Evolutionary conservation across 2,113 vertebrate genomes (phyloP).

Genomic region (Lasiurus cinereus): DNA sequence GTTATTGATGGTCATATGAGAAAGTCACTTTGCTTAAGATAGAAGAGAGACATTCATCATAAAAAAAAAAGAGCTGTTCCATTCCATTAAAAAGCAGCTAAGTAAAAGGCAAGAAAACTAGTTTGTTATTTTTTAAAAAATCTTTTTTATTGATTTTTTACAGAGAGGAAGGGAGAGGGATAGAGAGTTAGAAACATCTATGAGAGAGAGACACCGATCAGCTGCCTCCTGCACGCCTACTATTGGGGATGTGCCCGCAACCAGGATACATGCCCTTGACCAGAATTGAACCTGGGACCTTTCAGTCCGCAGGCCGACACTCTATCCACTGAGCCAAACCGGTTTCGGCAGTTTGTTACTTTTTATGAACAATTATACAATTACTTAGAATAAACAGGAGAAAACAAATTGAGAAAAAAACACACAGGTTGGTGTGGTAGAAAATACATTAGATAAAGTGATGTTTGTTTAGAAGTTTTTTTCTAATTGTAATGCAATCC

Average conservation of each 20-base stretch:
- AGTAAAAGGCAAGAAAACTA: neutral
- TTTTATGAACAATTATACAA: neutral
- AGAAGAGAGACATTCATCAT: neutral
- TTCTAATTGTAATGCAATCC: neutral
- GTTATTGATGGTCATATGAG: neutral
- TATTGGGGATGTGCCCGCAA: no score
- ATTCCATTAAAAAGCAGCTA: no score
- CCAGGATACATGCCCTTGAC: no score
- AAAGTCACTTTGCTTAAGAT: neutral
- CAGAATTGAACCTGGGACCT: no score
- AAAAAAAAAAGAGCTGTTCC: neutral
- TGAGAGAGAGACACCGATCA: no score
- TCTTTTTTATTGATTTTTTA: no score
- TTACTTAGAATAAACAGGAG: neutral
- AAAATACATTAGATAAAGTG: neutral
- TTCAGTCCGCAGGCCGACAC: no score
- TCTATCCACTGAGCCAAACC: no score
- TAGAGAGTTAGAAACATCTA: no score
- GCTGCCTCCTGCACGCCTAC: no score
- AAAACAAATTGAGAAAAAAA: neutral
- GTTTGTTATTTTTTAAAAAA: neutral
- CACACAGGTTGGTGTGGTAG: neutral
- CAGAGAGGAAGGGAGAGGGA: no score
- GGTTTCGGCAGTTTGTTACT: no score
- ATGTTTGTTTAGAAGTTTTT: conserved; percentile 9